Percentiles rank a stretch among this genome's conserved stretches.
Evolutionary conservation across 2,797 vertebrate species (phyloP).

Genomic region (Pterois miles): DNA sequence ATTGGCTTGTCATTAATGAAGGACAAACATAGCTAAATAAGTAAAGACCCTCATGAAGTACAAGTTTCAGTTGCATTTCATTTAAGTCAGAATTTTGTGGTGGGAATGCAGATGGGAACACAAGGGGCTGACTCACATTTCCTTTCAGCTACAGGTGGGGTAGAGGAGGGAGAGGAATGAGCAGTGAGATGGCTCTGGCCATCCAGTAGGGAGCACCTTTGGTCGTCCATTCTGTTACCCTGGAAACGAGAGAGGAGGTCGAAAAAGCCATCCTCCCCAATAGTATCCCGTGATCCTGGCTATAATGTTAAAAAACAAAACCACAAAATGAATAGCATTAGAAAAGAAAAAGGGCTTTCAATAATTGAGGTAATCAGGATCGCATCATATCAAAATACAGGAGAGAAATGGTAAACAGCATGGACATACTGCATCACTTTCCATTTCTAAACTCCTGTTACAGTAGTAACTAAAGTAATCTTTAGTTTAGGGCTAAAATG

Average conservation of each 20-base stretch:
- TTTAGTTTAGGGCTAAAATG: not conserved
- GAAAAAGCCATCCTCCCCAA: conserved; percentile 95
- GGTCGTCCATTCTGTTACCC: conserved; percentile 96
- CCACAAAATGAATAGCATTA: not conserved
- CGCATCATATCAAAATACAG: not conserved
- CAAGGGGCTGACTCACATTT: conserved; percentile 86
- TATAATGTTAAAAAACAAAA: conserved; percentile 19
- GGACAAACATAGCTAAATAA: not conserved
- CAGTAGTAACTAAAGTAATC: not conserved
- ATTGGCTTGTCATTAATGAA: not conserved
- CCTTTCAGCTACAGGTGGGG: conserved; percentile 82
- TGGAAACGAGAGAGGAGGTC: conserved; percentile 97
- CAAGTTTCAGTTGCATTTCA: not conserved
- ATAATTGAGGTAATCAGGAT: not conserved
- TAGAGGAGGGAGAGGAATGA: conserved; percentile 74
- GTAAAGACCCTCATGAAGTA: no score
- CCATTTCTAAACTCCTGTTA: not conserved
- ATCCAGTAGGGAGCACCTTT: conserved; percentile 90
- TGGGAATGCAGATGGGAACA: conserved; percentile 68
- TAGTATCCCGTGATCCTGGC: conserved; percentile 81
- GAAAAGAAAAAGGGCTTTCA: not conserved
- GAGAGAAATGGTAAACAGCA: not conserved
- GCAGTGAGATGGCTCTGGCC: conserved; percentile 74
- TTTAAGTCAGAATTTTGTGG: not conserved
- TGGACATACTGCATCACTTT: fast-evolving